Conservation (phyloP, 2,888 invertebrate species). For the Drosophila kanekoi region DNA sequence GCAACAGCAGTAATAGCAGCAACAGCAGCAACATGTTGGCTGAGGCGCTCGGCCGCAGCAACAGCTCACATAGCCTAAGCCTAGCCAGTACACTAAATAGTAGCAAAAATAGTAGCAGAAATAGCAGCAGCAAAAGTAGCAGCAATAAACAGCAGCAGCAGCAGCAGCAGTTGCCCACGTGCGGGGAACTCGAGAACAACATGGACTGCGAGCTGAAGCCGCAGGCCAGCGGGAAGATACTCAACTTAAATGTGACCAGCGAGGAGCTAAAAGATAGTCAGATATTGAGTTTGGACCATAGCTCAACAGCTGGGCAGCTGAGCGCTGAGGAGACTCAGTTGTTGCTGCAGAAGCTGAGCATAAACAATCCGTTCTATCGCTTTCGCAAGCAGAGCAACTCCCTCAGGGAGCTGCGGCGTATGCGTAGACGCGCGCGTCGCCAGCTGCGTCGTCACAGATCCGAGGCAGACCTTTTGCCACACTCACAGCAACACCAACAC, state of each 20-base stretch:
- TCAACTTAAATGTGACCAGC: slow-evolving; percentile 63
- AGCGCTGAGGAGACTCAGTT: slow-evolving; percentile 67
- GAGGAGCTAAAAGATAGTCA: slow-evolving; percentile 21
- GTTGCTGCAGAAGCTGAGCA: slow-evolving; percentile 79
- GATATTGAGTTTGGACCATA: slow-evolving; percentile 12
- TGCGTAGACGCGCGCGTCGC: slow-evolving; percentile 54
- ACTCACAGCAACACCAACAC: slow-evolving; percentile 51
- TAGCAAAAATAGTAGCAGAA: slow-evolving; percentile 45
- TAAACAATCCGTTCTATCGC: slow-evolving; percentile 84
- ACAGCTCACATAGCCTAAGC: slow-evolving; percentile 61
- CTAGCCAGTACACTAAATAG: slow-evolving; percentile 58
- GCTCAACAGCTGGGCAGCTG: slow-evolving; percentile 18
- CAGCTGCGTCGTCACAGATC: slow-evolving; percentile 66
- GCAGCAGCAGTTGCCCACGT: slow-evolving; percentile 28
- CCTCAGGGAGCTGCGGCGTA: slow-evolving; percentile 69
- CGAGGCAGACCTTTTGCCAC: slow-evolving; percentile 74
- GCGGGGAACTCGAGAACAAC: slow-evolving; percentile 49
- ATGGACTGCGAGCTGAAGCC: slow-evolving; percentile 67
- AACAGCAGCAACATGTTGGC: slow-evolving; percentile 30
- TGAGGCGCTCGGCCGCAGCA: slow-evolving; percentile 42
- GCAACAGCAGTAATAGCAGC: slow-evolving; percentile 32
- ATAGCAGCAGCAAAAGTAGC: slow-evolving; percentile 47
- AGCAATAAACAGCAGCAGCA: slow-evolving; percentile 42
- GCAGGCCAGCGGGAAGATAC: slow-evolving; percentile 43
- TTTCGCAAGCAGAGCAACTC: slow-evolving; percentile 83